Evolutionary conservation across 1,140 invertebrate genomes (phyloP), one percentile per base, ranked within the genome.

Genomic region (Drosophila truncata): DNA sequence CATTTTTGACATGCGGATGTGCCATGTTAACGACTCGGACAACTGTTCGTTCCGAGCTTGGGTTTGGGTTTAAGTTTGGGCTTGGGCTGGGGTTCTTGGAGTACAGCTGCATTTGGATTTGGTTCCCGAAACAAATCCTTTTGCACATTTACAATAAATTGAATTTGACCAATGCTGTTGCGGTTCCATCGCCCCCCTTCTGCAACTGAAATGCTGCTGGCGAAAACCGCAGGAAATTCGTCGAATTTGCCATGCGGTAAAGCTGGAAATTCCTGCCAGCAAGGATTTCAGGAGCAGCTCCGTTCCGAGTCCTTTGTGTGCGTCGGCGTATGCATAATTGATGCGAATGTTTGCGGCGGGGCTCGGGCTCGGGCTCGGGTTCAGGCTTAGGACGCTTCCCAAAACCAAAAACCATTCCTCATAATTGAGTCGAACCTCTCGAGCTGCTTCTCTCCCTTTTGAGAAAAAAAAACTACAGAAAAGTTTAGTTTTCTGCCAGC

Each of bases 1-100:
- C 85, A 90, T 90, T 90, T 90, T 90, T 90, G 85, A 90, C 85
- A 90, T 90, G 81, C 85, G 85, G 82, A 90, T 90, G 85, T 90
- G 82, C 81, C 85, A 88, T 88, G 84, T 81, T 87, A 88, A 87
- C 84, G 85, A 88, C 44, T 67, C 52, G 35, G 63, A 82, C 62
- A 85, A 85, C 65, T 82, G 73, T 63, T 55, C 33, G 73, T 60
- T 58, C 61, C 73, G 78, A 90, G 84, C 80, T 80, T 7, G 13
- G 18, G 42, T 11, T 23, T 25, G 80, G 66, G 18, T 58, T 27
- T 31, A 14, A 25, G 31, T 3, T 33, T 33, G 31, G 33, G 18
- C n/a, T 54, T 31, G 31, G 31, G 33, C 20, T 64, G 54, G 61
- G 35, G 37, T 65, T 54, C 13, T 57, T 31, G 10, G 69, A 35